Evolutionary conservation across 2,113 vertebrate genomes (phyloP).

Genomic region (Balaenoptera acutorostrata): DNA sequence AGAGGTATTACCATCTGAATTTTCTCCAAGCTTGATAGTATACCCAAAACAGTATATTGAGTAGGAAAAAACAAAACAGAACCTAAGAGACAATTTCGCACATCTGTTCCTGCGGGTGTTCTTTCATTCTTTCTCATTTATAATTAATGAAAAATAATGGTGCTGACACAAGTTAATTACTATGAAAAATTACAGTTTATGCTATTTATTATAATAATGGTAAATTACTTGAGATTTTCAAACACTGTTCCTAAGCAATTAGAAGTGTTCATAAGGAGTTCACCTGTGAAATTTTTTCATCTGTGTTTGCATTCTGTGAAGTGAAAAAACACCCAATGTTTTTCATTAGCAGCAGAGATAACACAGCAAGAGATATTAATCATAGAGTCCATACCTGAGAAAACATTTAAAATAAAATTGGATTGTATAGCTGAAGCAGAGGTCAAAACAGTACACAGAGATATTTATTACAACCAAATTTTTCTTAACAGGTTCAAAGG

Average conservation of each 20-base stretch:
- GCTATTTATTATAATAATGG: conserved; percentile 83
- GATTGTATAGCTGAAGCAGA: conserved; percentile 56
- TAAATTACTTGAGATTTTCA: conserved; percentile 82
- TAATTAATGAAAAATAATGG: conserved; percentile 88
- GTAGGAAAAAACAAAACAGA: conserved; percentile 3
- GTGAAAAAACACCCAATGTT: conserved; percentile 68
- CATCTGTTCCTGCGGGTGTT: conserved; percentile 82
- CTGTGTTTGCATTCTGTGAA: conserved; percentile 70
- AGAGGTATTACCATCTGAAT: conserved; percentile 16
- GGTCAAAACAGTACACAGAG: conserved; percentile 72
- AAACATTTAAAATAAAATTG: conserved; percentile 70
- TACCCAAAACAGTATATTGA: neutral
- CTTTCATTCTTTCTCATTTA: conserved; percentile 83
- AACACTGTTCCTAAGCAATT: conserved; percentile 80
- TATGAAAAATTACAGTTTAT: conserved; percentile 86
- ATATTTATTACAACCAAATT: conserved; percentile 66
- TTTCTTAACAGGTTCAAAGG: conserved; percentile 57
- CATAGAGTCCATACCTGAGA: conserved; percentile 31
- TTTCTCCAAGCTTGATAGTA: neutral
- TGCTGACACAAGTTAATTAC: conserved; percentile 85
- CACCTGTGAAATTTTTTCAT: conserved; percentile 69
- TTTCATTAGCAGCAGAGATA: conserved; percentile 73
- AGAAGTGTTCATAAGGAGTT: conserved; percentile 78
- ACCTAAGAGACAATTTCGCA: conserved; percentile 78
- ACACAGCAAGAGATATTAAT: conserved; percentile 75